Percentiles rank a stretch among this genome's conserved stretches.
phyloP scores from a whole-genome alignment of 2,113 vertebrate species.

The Vulpes vulpes region DNA sequence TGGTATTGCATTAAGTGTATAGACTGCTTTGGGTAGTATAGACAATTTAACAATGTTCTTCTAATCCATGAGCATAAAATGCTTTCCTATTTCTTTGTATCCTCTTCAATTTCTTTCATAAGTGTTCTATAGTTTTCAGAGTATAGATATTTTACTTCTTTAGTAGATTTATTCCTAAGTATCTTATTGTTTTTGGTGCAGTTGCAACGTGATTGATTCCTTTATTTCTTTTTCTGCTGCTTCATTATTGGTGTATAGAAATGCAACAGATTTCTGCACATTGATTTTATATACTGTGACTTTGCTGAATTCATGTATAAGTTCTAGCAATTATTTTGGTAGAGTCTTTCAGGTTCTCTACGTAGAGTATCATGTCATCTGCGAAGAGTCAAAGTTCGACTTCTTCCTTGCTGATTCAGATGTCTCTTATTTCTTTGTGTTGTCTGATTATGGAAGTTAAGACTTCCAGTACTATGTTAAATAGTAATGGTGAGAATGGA shows the following conservation, averaged over 20 bases:
- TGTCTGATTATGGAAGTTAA: not conserved
- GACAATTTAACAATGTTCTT: not conserved
- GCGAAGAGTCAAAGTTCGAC: not conserved
- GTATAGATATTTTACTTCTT: not conserved
- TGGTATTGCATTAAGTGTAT: not conserved
- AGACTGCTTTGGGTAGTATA: not conserved
- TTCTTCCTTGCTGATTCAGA: not conserved
- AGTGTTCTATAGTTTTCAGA: not conserved
- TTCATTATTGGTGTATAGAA: not conserved
- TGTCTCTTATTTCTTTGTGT: not conserved
- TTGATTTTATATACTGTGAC: not conserved
- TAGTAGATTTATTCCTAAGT: not conserved
- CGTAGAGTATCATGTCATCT: not conserved
- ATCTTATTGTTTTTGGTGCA: not conserved
- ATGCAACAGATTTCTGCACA: not conserved
- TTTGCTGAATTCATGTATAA: not conserved
- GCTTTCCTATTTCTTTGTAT: not conserved
- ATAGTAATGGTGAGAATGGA: not conserved
- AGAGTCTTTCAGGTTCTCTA: not conserved
- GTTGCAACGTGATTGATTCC: not conserved
- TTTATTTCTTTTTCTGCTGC: not conserved
- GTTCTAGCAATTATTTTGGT: not conserved
- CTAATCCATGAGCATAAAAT: not conserved
- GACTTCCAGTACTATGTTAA: not conserved
- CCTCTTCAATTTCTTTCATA: not conserved